Base-by-base conservation (phyloP, 2,113 vertebrate genomes). In the Hippocampus comes region DNA sequence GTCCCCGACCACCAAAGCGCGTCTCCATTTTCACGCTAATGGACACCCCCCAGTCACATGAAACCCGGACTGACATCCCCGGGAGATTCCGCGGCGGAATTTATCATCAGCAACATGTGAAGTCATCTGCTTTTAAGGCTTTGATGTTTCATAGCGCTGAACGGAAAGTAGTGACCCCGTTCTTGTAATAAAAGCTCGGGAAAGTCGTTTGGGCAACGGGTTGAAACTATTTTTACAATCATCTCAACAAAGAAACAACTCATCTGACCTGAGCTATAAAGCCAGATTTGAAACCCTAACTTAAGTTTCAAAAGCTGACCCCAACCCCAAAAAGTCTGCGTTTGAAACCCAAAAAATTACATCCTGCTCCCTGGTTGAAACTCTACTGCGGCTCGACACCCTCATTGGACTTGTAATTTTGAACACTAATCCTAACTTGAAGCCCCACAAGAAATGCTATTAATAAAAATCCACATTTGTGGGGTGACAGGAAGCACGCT, bases 1-100 rank as follows among this genome's bases (percentile, higher is more conserved):
- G 83, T 87, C 86, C 84, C 79, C 70, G 17, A n/a, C 65, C 23
- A 53, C 48, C n/a, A 65, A 51, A 63, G 70, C 60, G 72, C 51
- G 76, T 81, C 80, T 88, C 82, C 75, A 71, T 78, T 83, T 82
- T 70, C 74, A 61, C 27, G 27, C 25, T 61, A 61, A 61, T 61
- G 59, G 59, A 61, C 15, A 61, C 27, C 59, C 56, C 17, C 17
- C 59, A 5, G 59, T 61, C 59, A 61, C 59, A 18, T 17, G 27
- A 61, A 51, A 14, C 59, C 59, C 11, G 57, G 23, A 30, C 59
- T 61, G 59, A 20, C 63, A 23, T 21, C 63, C 41, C 25, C 41
- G 15, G 63, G 63, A 65, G 63, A 65, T 41, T 23, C 63, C 23
- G 49, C 71, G 7, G 10, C 15, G 1, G 63, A 21, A 25, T 57